These are phyloP conservation scores for Caenorhabditis angaria DNA, from an alignment of 2,888 invertebrate species.

Conservation along the genomic window DNA sequence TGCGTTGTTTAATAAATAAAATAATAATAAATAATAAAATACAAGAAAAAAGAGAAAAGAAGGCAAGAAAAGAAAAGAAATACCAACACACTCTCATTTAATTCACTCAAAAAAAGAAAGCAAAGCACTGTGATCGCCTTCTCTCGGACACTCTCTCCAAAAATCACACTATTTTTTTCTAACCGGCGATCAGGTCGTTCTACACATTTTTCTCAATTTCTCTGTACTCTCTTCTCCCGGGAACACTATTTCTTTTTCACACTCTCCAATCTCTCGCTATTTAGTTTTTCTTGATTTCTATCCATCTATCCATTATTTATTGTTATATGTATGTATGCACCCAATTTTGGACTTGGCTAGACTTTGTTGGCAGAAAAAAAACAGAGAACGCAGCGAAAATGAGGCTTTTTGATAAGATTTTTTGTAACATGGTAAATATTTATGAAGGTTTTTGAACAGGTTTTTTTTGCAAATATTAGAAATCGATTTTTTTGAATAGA, in stretches of 20 bases:
- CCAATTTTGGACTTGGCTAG: too few relatives aligned
- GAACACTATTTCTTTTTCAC: background rate
- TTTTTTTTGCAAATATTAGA: too few relatives aligned
- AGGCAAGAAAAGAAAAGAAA: background rate
- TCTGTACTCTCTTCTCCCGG: background rate
- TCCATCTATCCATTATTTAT: background rate
- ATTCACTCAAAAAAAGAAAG: background rate
- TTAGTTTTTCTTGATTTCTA: background rate
- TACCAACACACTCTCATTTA: background rate
- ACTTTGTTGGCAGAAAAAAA: too few relatives aligned
- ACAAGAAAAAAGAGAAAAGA: background rate
- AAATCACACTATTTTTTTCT: background rate
- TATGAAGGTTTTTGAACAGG: too few relatives aligned
- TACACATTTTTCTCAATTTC: conserved; percentile 19
- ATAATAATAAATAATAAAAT: background rate
- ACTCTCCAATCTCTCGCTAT: background rate
- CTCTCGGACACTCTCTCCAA: conserved; percentile 20
- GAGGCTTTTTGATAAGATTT: too few relatives aligned
- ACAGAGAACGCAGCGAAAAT: too few relatives aligned
- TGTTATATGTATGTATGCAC: background rate
- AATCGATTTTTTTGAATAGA: too few relatives aligned
- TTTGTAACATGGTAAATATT: too few relatives aligned
- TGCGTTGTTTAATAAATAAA: too few relatives aligned
- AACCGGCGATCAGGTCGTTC: conserved; percentile 23
- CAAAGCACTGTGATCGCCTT: conserved; percentile 3